A percentile compares a stretch with the other conserved stretches of the same genome.
These are phyloP conservation scores for Micromussa lordhowensis DNA, from an alignment of 92 coral and sea anemone species.

Conservation along the genomic window DNA sequence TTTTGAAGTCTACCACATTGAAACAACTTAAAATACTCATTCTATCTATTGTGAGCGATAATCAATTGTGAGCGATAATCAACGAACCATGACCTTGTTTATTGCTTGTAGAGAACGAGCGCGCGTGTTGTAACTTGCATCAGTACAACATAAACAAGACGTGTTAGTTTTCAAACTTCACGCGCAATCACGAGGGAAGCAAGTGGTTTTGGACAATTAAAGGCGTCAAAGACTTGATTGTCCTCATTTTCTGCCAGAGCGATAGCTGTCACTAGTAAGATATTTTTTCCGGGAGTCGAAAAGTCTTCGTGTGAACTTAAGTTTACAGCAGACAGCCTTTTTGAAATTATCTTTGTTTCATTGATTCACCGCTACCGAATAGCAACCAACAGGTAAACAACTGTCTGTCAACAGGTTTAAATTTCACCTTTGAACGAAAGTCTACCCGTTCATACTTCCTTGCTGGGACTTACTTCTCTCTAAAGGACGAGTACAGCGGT, in stretches of 20 bases:
- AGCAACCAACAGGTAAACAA: not conserved
- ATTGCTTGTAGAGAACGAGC: too few species aligned
- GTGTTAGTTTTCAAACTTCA: not conserved
- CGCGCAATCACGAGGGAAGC: not conserved
- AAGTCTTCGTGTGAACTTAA: not conserved
- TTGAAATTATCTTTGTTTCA: not conserved
- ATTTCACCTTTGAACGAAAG: not conserved
- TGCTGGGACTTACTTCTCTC: slow-evolving; percentile 80
- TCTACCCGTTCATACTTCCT: not conserved
- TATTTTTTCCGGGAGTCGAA: not conserved
- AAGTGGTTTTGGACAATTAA: not conserved
- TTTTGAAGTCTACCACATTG: too few species aligned
- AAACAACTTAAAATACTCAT: too few species aligned
- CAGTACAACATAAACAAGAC: too few species aligned
- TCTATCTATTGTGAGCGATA: too few species aligned
- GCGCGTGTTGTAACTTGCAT: too few species aligned
- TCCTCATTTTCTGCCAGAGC: not conserved
- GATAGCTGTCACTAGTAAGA: not conserved
- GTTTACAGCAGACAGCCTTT: not conserved
- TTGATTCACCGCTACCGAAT: not conserved
- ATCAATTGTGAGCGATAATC: too few species aligned
- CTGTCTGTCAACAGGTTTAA: not conserved
- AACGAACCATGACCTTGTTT: too few species aligned
- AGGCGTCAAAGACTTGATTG: not conserved
- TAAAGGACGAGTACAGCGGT: slow-evolving; percentile 81